These are phyloP conservation scores for Acanthoscelides obtectus DNA, from an alignment of 2,888 invertebrate genomes.

Conservation along the genomic window DNA sequence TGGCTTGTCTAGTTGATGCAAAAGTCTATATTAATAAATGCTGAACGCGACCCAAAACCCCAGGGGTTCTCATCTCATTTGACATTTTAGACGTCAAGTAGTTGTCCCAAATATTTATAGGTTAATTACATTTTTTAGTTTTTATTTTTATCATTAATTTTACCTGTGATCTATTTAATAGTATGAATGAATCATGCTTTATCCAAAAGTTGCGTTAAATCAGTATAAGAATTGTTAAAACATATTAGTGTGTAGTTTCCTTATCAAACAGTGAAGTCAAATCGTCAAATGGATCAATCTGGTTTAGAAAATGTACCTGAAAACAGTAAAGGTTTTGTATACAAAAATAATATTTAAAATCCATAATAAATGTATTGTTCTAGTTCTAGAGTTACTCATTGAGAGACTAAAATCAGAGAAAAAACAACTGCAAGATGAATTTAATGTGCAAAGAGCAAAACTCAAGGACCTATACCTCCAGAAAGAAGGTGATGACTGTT, in stretches of 20 bases:
- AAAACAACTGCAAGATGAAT: constrained; percentile 74
- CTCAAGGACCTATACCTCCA: constrained; percentile 90
- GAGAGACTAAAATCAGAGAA: constrained; percentile 53
- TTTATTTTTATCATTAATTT: background rate
- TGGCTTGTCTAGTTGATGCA: too few species aligned
- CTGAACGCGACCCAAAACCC: too few species aligned
- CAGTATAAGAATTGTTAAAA: background rate
- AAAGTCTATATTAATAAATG: too few species aligned
- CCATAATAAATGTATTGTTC: constrained; percentile 6
- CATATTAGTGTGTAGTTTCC: background rate
- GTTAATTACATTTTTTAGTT: background rate
- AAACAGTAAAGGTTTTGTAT: constrained; percentile 12
- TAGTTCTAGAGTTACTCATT: constrained; percentile 31
- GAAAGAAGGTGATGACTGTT: constrained; percentile 67
- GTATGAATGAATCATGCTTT: background rate
- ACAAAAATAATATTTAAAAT: background rate
- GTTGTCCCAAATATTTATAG: background rate
- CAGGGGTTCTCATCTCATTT: too few species aligned
- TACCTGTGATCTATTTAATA: background rate
- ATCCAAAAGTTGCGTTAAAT: background rate
- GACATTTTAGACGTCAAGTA: background rate
- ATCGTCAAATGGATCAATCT: constrained; percentile 19
- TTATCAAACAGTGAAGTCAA: background rate
- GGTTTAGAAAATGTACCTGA: constrained; percentile 15
- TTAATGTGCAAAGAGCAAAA: constrained; percentile 85